Base-by-base conservation (phyloP, 2,888 invertebrate genomes). In the Cepaea hortensis region DNA sequence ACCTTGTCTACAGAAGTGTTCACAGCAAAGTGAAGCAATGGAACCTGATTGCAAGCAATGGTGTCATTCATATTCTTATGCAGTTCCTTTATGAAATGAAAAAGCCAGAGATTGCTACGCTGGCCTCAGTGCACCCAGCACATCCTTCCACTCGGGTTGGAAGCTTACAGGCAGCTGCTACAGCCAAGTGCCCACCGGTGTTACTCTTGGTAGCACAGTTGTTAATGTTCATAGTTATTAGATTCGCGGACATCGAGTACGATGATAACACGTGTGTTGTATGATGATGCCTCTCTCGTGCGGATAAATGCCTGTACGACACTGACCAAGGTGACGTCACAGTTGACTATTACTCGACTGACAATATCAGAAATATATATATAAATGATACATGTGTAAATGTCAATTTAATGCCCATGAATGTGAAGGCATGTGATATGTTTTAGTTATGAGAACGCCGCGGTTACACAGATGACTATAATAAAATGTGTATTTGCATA, bases 31-130 rank as follows among this genome's bases (percentile, higher is more conserved):
- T 93, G 11, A 88, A 90, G 11, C 89, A 90, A 68, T 86, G 89
- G n/a, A 91, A 93, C 87, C 90, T 92, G 79, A 88, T 91, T 23
- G 90, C 92, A 18, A 90, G 90, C 46, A 92, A 93, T 88, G 93
- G 92, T 20, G 90, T 93, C n/a, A 91, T 93, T 50, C 93, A 93
- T 84, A 89, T 92, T 15, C 86, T 92, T 18, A 91, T 91, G 85
- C 90, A 90, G 48, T 89, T 91, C 70, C 88, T 92, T 79, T 89
- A 91, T 73, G 89, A 88, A 20, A 88, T 90, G 15, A 85, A 55
- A 75, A 48, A 50, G n/a, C 3, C 85, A 23, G 85, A 76, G 18
- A 68, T n/a, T n/a, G 23, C 70, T 23, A 85, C 85, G 20, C n/a
- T 76, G 4, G 61, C 68, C 5, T 75, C 76, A 18, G 61, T n/a